Conservation (phyloP, 2,888 invertebrate species). For the Scrobipalpa costella region DNA sequence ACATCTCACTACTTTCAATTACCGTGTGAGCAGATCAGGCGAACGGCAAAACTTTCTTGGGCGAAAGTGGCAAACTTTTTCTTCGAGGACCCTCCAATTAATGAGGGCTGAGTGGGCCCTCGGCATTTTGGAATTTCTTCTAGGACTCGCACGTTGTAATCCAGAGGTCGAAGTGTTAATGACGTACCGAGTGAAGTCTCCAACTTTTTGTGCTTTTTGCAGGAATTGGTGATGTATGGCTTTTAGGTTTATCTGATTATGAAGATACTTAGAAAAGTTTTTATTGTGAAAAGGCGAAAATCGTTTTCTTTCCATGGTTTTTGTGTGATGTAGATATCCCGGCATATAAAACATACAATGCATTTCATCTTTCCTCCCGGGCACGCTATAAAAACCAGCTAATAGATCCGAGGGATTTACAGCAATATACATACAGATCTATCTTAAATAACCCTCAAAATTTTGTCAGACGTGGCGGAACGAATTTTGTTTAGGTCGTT, state of each 20-base stretch:
- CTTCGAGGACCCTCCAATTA: constrained; percentile 31
- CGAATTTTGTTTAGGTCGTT: no score
- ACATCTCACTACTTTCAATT: constrained; percentile 18
- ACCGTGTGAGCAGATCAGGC: constrained; percentile 16
- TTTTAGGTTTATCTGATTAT: not conserved
- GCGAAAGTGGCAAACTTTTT: constrained; percentile 22
- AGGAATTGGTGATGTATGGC: not conserved
- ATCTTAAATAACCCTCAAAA: no score
- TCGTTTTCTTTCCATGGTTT: no score
- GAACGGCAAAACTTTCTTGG: constrained; percentile 11
- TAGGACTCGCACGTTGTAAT: constrained; percentile 6
- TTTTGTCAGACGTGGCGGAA: no score
- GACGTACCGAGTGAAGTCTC: not conserved
- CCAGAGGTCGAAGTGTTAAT: constrained; percentile 6
- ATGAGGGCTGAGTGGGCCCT: constrained; percentile 26
- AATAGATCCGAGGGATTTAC: no score
- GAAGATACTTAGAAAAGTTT: no score
- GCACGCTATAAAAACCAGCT: no score
- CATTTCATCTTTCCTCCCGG: no score
- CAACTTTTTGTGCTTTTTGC: not conserved
- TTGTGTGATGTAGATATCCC: no score
- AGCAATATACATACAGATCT: no score
- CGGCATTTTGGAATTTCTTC: constrained; percentile 18
- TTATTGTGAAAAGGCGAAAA: no score
- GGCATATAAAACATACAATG: no score